Percentiles rank a stretch among this genome's conserved stretches.
Conservation (phyloP, 2,797 vertebrate species). For the Gymnoscopelus microlampas region DNA sequence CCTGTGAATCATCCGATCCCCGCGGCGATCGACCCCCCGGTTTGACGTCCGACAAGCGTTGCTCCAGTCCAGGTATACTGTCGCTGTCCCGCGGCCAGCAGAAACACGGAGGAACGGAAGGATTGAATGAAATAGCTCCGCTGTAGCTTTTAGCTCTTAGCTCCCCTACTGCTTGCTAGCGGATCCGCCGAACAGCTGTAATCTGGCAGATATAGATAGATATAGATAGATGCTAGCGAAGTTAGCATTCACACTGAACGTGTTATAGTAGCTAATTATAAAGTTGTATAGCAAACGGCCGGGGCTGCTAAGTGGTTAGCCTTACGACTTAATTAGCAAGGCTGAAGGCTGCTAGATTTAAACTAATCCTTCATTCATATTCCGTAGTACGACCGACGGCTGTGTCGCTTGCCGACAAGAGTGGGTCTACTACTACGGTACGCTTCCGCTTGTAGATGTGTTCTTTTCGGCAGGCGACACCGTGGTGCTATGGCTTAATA, state of each 20-base stretch:
- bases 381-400: no score
- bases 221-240: constrained; percentile 11
- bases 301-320: constrained; percentile 24
- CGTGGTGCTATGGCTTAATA: no score
- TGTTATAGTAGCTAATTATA: constrained; percentile 4
- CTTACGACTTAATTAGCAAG: constrained; percentile 24
- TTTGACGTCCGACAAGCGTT: background rate
- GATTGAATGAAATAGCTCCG: constrained; percentile 82
- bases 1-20: background rate
- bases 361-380: no score
- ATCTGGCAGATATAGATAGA: constrained; percentile 38
- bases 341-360: background rate
- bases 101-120: constrained; percentile 35
- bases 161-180: constrained; percentile 42
- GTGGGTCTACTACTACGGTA: no score
- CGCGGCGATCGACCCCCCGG: background rate
- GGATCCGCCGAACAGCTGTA: constrained; percentile 38
- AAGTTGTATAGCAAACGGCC: constrained; percentile 27
- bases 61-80: constrained; percentile 10
- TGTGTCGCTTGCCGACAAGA: no score
- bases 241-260: constrained; percentile 1
- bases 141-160: constrained; percentile 30
- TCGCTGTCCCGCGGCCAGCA: constrained; percentile 4
- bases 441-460: no score
- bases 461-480: no score